Percentiles rank a stretch among this genome's conserved stretches.
These are phyloP conservation scores for Athripsodes cinereus DNA, from an alignment of 2,888 invertebrate genomes.

Conservation along the genomic window DNA sequence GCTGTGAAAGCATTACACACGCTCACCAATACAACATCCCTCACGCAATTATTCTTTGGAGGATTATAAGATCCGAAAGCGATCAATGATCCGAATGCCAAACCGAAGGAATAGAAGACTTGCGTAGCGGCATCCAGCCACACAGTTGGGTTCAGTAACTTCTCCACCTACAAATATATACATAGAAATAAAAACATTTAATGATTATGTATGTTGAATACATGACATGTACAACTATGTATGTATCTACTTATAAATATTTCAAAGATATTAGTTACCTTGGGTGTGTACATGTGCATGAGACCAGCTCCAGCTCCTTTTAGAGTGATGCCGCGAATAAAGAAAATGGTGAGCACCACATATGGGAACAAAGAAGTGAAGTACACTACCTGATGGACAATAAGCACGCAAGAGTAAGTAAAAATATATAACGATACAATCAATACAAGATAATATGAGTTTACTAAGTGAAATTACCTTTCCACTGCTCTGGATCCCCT, in stretches of 20 bases:
- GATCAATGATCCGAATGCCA: constrained; percentile 92
- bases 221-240: no score
- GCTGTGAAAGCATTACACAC: constrained; percentile 91
- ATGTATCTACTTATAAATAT: not conserved
- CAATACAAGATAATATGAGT: no score
- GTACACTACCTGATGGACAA: constrained; percentile 89
- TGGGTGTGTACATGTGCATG: constrained; percentile 87
- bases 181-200: not conserved
- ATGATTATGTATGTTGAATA: no score
- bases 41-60: constrained; percentile 89
- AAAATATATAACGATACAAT: not conserved
- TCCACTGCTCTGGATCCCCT: constrained; percentile 93
- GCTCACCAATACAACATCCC: constrained; percentile 86
- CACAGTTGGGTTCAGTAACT: constrained; percentile 78
- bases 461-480: no score
- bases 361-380: constrained; percentile 96
- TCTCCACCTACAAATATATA: constrained; percentile 59
- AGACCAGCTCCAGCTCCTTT: constrained; percentile 82
- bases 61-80: constrained; percentile 95
- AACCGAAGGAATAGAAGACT: constrained; percentile 92
- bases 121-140: constrained; percentile 97
- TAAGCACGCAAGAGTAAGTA: not conserved
- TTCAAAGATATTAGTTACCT: constrained; percentile 53
- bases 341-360: constrained; percentile 89
- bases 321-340: constrained; percentile 82